Evolutionary conservation across 2,888 invertebrate genomes (phyloP), one percentile per base, ranked within the genome.

Genomic region (Carcina quercana): DNA sequence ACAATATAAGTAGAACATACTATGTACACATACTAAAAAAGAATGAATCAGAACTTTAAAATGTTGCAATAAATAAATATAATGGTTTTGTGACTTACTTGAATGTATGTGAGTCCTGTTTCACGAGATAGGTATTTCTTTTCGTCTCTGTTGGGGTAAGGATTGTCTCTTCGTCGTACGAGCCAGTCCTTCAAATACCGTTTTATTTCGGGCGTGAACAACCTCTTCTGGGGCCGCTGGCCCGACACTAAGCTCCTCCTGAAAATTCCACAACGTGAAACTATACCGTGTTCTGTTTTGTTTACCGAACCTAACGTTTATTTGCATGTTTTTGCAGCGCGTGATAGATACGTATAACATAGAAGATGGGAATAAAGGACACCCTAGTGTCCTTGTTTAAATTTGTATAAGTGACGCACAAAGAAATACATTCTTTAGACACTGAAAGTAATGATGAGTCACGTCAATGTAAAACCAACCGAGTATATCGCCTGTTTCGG

Each of bases 141-240:
- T 64, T 92, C 92, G 47, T 91, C 91, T 38, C 92, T 78, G 56
- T 90, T 91, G 1, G 92, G 92, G 66, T 92, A 92, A 0, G 92
- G 92, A 64, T 92, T 91, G 43, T 92, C 91, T 60, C 92, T 85
- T 47, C 92, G 82, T 25, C 92, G 79, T 10, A 92, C 87, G 8
- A 92, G 79, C 92, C 92, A 92, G 54, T 91, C 91, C 71, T 92
- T 92, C 13, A 92, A 79, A 72, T 88, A 90, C 40, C 89, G 85
- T 59, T 92, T 92, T 50, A 92, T 92, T 83, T 92, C 92, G 34
- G 92, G 92, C 6, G 92, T 92, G 64, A 92, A 92, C 13, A 92
- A 82, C 40, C 91, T 84, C 60, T 92, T 92, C 30, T 89, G 87
- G 17, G 89, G 88, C 26, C 91, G 86, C 53, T 86, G 86, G 30